Percentiles rank a stretch among this genome's conserved stretches.
These are phyloP conservation scores for Siderastrea siderea DNA, from an alignment of 92 coral and sea anemone genomes.

Conservation along the genomic window DNA sequence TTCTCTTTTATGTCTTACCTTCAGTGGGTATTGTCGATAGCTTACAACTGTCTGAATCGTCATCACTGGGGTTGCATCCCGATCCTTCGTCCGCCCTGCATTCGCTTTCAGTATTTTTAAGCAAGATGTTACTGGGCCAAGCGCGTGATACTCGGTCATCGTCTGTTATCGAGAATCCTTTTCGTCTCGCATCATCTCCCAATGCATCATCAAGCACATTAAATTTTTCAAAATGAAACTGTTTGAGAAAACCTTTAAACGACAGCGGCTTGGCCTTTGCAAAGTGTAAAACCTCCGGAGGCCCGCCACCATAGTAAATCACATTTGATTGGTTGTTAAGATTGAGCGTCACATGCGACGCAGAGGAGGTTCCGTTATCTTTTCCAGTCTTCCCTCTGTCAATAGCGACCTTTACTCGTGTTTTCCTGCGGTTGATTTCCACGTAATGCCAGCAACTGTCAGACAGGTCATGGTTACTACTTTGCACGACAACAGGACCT, in stretches of 20 bases:
- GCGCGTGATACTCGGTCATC: not conserved
- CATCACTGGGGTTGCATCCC: conserved; percentile 53
- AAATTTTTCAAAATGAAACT: conserved; percentile 58
- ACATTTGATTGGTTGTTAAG: conserved; percentile 58
- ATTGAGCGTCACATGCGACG: conserved; percentile 39
- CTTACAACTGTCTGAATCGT: conserved; percentile 59
- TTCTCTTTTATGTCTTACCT: not conserved
- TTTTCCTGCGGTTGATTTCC: conserved; percentile 50
- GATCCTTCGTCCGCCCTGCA: conserved; percentile 35
- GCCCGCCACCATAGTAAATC: conserved; percentile 76
- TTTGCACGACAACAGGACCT: conserved; percentile 45
- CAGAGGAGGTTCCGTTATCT: conserved; percentile 19
- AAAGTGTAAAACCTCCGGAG: conserved; percentile 22
- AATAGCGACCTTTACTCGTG: conserved; percentile 43
- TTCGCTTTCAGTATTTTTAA: not conserved
- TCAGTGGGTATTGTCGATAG: conserved; percentile 18
- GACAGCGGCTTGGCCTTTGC: conserved; percentile 39
- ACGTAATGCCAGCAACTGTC: conserved; percentile 65
- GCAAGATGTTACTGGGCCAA: not conserved
- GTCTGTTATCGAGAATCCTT: conserved; percentile 1
- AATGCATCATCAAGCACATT: conserved; percentile 55
- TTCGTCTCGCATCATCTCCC: not conserved
- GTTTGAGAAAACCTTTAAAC: conserved; percentile 66
- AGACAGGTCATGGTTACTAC: conserved; percentile 6
- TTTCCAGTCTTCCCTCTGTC: conserved; percentile 34